Percentiles rank a stretch among this genome's conserved stretches.
phyloP scores from a whole-genome alignment of 2,888 invertebrate species.

The Ethmia dodecea region DNA sequence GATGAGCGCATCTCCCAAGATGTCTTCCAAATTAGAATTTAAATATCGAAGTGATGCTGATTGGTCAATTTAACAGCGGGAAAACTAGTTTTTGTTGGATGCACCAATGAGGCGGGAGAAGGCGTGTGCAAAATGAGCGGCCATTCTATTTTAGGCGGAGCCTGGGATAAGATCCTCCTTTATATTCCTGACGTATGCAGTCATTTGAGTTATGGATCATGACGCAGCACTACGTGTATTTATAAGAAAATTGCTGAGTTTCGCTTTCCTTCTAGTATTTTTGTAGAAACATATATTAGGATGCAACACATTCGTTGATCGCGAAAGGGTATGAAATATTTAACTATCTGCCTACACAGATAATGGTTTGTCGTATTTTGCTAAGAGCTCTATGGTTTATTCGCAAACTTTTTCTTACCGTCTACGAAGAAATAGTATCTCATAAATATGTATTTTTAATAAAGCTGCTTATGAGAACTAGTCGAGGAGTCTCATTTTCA shows the following conservation, averaged over 20 bases:
- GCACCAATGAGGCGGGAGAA: conserved; percentile 52
- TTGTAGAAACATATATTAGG: conserved; percentile 32
- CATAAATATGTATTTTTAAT: no score
- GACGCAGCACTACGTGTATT: conserved; percentile 62
- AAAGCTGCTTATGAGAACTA: no score
- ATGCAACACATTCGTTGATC: conserved; percentile 1
- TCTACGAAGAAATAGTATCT: no score
- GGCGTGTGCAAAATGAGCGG: conserved; percentile 49
- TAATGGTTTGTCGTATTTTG: no score
- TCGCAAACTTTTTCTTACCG: no score
- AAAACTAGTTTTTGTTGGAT: conserved; percentile 47
- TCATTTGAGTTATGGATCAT: conserved; percentile 72
- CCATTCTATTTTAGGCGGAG: conserved; percentile 72
- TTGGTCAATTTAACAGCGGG: conserved; percentile 53
- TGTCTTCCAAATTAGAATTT: conserved; percentile 54
- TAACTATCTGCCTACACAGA: neutral
- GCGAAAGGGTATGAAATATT: conserved; percentile 5
- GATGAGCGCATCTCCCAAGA: conserved; percentile 47
- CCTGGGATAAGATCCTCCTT: conserved; percentile 62
- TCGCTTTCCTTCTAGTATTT: conserved; percentile 38
- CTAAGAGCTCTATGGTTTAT: no score
- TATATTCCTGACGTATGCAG: conserved; percentile 71
- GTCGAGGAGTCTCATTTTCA: no score
- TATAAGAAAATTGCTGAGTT: conserved; percentile 58
- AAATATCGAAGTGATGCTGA: conserved; percentile 49